phyloP scores from a whole-genome alignment of 2,797 vertebrate genomes.

The Dallia pectoralis region DNA sequence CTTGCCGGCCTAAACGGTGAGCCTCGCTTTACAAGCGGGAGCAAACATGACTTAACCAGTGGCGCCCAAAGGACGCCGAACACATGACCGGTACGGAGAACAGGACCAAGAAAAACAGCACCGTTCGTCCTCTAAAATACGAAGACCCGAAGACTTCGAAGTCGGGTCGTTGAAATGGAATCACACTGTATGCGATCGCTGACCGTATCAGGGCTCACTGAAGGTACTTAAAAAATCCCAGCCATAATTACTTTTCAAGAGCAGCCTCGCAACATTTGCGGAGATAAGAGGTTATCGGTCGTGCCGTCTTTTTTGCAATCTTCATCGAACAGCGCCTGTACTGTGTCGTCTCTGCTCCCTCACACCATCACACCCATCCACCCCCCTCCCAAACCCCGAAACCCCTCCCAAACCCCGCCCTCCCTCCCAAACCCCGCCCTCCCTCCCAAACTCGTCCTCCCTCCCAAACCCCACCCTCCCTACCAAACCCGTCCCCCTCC shows the following conservation, averaged over 20 bases:
- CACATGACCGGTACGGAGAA: conserved; percentile 46
- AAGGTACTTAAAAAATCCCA: conserved; percentile 1
- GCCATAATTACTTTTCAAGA: not conserved
- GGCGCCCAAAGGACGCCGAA: conserved; percentile 42
- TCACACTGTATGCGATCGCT: not conserved
- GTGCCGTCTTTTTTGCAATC: conserved; percentile 32
- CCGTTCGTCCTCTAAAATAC: conserved; percentile 54
- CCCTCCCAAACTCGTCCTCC: not conserved
- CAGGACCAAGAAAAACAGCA: conserved; percentile 24
- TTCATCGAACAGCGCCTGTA: conserved; percentile 36
- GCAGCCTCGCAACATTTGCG: not conserved
- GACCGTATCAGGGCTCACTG: conserved; percentile 12
- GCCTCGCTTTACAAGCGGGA: conserved; percentile 18
- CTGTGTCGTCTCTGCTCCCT: not conserved
- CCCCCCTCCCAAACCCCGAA: not conserved
- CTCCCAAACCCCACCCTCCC: not conserved
- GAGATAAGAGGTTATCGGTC: conserved; percentile 32
- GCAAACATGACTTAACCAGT: conserved; percentile 56
- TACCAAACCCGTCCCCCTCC: not conserved
- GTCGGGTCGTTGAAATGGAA: not conserved
- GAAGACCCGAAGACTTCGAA: conserved; percentile 25
- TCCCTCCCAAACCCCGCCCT: not conserved
- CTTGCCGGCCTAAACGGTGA: conserved; percentile 38
- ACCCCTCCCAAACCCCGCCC: not conserved
- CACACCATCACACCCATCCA: not conserved